phyloP scores from a whole-genome alignment of 2,888 invertebrate genomes.

The Dorcus parallelipipedus region DNA sequence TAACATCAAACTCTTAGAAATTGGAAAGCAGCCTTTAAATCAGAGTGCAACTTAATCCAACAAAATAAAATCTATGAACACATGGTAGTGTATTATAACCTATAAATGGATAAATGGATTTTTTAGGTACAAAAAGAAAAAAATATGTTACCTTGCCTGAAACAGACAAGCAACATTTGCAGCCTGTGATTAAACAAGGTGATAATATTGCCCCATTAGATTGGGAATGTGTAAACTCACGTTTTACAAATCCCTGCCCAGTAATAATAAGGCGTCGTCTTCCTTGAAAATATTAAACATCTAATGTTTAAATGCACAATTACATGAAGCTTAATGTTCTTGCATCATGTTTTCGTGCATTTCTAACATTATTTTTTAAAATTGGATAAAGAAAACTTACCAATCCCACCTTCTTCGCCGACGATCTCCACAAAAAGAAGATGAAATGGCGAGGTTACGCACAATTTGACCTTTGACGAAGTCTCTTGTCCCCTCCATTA shows the following conservation, averaged over 20 bases:
- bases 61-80: neutral
- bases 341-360: neutral
- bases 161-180: conserved; percentile 34
- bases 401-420: neutral
- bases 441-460: conserved; percentile 1
- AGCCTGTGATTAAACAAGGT: conserved; percentile 39
- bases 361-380: conserved; percentile 9
- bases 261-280: conserved; percentile 27
- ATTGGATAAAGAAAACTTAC: conserved; percentile 11
- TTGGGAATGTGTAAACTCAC: conserved; percentile 29
- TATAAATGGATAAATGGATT: neutral
- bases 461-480: neutral
- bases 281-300: conserved; percentile 16
- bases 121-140: conserved; percentile 9
- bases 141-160: conserved; percentile 36
- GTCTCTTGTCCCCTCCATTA: neutral
- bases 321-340: too few relatives aligned
- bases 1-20: too few relatives aligned
- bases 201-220: conserved; percentile 36
- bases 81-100: neutral
- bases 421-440: conserved; percentile 6
- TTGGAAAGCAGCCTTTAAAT: too few relatives aligned
- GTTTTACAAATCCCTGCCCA: conserved; percentile 32
- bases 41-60: too few relatives aligned
- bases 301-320: neutral